phyloP scores from a whole-genome alignment of 2,888 invertebrate species.

The Biston betularia region DNA sequence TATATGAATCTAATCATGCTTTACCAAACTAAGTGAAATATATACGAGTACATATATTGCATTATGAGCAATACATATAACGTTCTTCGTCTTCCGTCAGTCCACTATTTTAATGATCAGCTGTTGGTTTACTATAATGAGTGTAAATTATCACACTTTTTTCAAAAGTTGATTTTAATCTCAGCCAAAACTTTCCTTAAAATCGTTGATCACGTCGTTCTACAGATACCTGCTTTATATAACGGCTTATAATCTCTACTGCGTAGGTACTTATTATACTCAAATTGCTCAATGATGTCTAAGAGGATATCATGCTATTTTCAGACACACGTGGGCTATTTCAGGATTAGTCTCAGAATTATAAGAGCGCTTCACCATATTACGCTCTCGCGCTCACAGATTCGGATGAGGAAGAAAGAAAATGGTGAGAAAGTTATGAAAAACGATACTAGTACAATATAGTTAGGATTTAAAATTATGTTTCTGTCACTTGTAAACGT shows the following conservation, averaged over 20 bases:
- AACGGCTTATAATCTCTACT: neutral
- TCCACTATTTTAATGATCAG: neutral
- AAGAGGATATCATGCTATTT: slow-evolving; percentile 30
- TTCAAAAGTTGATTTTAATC: neutral
- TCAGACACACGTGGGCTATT: slow-evolving; percentile 32
- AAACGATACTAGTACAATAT: too few relatives aligned
- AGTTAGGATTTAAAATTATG: too few relatives aligned
- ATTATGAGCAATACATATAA: too few relatives aligned
- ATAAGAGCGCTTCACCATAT: neutral
- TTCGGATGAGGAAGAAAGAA: too few relatives aligned
- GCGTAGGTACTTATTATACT: neutral
- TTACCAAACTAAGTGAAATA: too few relatives aligned
- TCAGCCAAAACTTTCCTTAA: neutral
- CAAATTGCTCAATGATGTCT: slow-evolving; percentile 15
- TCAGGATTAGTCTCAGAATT: slow-evolving; percentile 4
- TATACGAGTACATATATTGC: too few relatives aligned
- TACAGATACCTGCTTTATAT: neutral
- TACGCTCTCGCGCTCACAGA: too few relatives aligned
- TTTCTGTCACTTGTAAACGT: too few relatives aligned
- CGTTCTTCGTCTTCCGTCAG: neutral
- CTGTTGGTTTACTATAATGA: too few relatives aligned
- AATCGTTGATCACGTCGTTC: neutral
- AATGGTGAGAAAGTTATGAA: too few relatives aligned
- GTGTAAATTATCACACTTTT: neutral
- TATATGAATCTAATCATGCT: too few relatives aligned